Conservation (phyloP, 2,797 vertebrate genomes). For the Schizopygopsis malacanthus region DNA sequence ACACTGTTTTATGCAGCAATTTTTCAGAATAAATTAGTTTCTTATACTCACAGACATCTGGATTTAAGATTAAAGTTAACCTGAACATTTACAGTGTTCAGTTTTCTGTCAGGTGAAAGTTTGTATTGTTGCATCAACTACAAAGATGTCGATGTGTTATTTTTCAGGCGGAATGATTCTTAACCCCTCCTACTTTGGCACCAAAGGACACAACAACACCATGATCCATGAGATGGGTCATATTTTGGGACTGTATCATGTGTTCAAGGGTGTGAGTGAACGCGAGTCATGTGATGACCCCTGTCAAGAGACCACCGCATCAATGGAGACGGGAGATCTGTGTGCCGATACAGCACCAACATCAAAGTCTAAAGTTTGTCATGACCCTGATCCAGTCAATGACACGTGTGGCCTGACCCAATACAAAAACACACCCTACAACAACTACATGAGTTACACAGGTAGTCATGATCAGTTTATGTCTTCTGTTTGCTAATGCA, state of each 20-base stretch:
- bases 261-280: conserved; percentile 97
- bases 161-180: conserved; percentile 92
- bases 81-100: background rate
- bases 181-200: conserved; percentile 92
- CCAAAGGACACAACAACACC: conserved; percentile 88
- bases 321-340: conserved; percentile 96
- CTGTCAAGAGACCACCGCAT: conserved; percentile 89
- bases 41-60: background rate
- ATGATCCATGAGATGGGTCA: conserved; percentile 98
- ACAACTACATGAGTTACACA: conserved; percentile 98
- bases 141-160: background rate
- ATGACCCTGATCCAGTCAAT: conserved; percentile 86
- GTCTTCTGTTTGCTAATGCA: background rate
- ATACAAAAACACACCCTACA: conserved; percentile 89
- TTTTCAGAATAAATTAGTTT: conserved; percentile 4
- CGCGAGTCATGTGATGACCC: conserved; percentile 95
- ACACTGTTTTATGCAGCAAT: conserved; percentile 20
- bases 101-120: background rate
- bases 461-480: conserved; percentile 69
- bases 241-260: conserved; percentile 94
- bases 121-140: conserved; percentile 15
- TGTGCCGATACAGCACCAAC: conserved; percentile 94
- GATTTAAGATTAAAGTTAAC: conserved; percentile 6
- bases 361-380: conserved; percentile 91
- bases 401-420: conserved; percentile 87